Evolutionary conservation across 1,140 invertebrate genomes (phyloP), one percentile per base, ranked within the genome.

Genomic region (Reticulitermes speratus): DNA sequence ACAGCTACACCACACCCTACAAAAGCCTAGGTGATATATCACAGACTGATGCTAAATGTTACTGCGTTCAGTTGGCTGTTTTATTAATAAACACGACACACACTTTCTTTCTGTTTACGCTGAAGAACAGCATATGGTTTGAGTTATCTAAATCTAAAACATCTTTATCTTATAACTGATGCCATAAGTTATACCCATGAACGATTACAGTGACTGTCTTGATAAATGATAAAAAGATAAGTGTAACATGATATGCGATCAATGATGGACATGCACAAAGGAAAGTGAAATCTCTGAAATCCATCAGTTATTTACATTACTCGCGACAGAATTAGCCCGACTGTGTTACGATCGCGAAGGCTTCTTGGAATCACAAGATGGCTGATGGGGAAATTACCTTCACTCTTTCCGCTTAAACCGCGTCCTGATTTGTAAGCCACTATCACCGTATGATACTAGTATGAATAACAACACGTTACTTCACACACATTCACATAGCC

Each of bases 81-180:
- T 30, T 75, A 75, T 75, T 75, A 75, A 75, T 75, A 75, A n/a
- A 75, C n/a, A 75, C n/a, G 65, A 75, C 65, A 8, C 65, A 30
- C 9, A 55, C 52, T 55, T 55, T 59, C 55, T 8, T 59, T 59
- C 55, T 75, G 8, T 25, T n/a, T 9, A 8, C 14, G 6, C 7
- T 9, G 2, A 30, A 8, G 6, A 30, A 75, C 65, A 75, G 65
- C 52, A 55, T 55, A 75, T 30, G 65, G 65, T 75, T 30, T 11
- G 38, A 75, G n/a, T 59, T 14, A 59, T 23, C 21, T 59, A 2
- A 2, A 23, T 5, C 55, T 23, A 19, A 59, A 19, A 75, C 2
- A 30, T 25, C 25, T 30, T 75, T 30, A n/a, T 75, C n/a, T 65
- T 25, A 65, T 23, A 65, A 65, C 45, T 16, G 14, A 48, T 48